A percentile compares a stretch with the other conserved stretches of the same genome.
Evolutionary conservation across 2,113 vertebrate genomes (phyloP).

Genomic region (Piaya cayana): DNA sequence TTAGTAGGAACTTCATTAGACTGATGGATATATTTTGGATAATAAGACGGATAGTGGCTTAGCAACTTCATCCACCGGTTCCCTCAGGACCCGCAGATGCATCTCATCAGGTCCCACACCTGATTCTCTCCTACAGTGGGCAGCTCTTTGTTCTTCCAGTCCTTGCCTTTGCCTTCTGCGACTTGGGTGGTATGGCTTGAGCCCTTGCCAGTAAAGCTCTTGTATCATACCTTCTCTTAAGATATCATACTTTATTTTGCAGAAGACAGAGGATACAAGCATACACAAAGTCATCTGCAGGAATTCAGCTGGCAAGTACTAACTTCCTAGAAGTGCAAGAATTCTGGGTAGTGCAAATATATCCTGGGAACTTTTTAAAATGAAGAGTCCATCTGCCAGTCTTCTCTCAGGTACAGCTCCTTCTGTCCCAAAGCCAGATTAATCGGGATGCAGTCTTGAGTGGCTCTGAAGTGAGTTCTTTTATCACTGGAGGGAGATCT

Average conservation of each 20-base stretch:
- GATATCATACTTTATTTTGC: neutral
- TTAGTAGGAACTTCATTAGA: no score
- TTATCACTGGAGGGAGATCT: neutral
- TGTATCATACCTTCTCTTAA: neutral
- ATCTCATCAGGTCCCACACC: no score
- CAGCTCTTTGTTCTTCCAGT: no score
- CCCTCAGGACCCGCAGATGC: no score
- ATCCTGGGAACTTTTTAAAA: neutral
- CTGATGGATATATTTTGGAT: no score
- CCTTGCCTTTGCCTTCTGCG: no score
- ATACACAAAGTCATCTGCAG: neutral
- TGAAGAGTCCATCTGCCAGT: neutral
- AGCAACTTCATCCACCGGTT: no score
- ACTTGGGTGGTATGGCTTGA: no score
- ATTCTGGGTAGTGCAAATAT: neutral
- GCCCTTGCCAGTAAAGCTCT: no score
- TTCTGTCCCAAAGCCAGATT: neutral
- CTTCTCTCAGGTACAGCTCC: neutral
- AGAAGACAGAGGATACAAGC: neutral
- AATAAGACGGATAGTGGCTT: no score
- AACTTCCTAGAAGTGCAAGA: neutral
- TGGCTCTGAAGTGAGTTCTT: neutral
- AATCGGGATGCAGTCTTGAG: neutral
- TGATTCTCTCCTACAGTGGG: no score
- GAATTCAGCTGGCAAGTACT: neutral